phyloP scores from a whole-genome alignment of 2,797 vertebrate species.

The Ammospiza maritima region DNA sequence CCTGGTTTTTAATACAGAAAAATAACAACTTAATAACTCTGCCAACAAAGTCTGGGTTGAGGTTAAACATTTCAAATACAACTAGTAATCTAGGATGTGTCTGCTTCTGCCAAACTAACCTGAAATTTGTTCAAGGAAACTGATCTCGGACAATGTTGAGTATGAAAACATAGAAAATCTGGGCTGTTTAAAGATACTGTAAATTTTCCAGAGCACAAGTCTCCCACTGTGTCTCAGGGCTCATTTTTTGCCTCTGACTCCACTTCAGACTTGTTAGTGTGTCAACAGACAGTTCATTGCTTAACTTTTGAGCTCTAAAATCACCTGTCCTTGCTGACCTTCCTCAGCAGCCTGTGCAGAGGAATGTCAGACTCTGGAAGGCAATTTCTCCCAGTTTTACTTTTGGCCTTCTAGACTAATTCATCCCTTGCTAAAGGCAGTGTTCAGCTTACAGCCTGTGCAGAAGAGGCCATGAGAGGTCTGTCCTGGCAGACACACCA shows the following conservation, averaged over 20 bases:
- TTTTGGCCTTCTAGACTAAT: background rate
- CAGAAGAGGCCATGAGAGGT: rapidly evolving
- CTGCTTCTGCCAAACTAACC: background rate
- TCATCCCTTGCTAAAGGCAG: background rate
- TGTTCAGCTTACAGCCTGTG: background rate
- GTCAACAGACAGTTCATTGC: background rate
- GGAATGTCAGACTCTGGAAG: background rate
- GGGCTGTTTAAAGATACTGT: background rate
- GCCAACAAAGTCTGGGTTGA: background rate
- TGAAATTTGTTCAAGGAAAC: background rate
- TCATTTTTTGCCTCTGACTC: background rate
- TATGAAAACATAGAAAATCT: background rate
- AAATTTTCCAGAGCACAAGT: background rate
- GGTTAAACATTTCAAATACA: background rate
- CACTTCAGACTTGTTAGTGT: background rate
- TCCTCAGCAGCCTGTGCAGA: background rate
- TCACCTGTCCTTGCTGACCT: background rate
- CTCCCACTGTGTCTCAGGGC: background rate
- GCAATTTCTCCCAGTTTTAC: background rate
- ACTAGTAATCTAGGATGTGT: background rate
- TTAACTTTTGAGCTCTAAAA: background rate
- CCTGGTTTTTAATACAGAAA: background rate
- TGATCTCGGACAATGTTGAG: background rate
- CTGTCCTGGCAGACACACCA: background rate
- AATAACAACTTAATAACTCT: background rate